A percentile compares a stretch with the other conserved stretches of the same genome.
Conservation (phyloP, 2,888 invertebrate species). For the Xylota segnis region DNA sequence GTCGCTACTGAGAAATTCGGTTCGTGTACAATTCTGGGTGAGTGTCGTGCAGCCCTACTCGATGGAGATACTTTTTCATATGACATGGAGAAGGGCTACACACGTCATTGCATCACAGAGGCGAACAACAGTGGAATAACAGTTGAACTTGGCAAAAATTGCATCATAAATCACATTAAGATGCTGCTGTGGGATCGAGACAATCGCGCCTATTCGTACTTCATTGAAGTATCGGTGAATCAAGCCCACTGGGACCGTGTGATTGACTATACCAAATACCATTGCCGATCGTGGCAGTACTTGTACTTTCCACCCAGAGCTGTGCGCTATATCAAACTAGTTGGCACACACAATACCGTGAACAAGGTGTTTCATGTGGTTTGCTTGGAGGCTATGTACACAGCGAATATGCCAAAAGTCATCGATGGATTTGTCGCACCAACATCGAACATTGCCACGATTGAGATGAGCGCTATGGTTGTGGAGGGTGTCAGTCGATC, state of each 20-base stretch:
- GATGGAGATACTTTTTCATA: constrained; percentile 95
- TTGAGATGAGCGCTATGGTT: constrained; percentile 95
- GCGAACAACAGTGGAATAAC: constrained; percentile 92
- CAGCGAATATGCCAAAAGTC: constrained; percentile 90
- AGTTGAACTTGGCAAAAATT: constrained; percentile 92
- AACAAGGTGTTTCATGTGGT: constrained; percentile 98
- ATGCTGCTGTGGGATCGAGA: constrained; percentile 98
- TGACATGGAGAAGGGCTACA: constrained; percentile 97
- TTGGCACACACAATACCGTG: constrained; percentile 97
- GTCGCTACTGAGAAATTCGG: constrained; percentile 92
- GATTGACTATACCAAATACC: constrained; percentile 95
- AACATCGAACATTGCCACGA: constrained; percentile 95
- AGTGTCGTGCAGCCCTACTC: constrained; percentile 93
- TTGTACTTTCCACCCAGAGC: constrained; percentile 96
- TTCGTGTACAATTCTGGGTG: constrained; percentile 95
- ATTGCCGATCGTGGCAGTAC: constrained; percentile 98
- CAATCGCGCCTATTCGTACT: constrained; percentile 87
- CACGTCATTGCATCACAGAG: constrained; percentile 94
- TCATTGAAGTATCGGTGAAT: constrained; percentile 94
- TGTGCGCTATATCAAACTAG: constrained; percentile 92
- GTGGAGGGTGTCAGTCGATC: constrained; percentile 98
- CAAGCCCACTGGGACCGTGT: constrained; percentile 97
- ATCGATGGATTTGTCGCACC: constrained; percentile 92
- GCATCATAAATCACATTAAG: constrained; percentile 96
- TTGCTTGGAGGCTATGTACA: constrained; percentile 95